Conservation (phyloP, 2,797 vertebrate species). For the Gorsachius magnificus region DNA sequence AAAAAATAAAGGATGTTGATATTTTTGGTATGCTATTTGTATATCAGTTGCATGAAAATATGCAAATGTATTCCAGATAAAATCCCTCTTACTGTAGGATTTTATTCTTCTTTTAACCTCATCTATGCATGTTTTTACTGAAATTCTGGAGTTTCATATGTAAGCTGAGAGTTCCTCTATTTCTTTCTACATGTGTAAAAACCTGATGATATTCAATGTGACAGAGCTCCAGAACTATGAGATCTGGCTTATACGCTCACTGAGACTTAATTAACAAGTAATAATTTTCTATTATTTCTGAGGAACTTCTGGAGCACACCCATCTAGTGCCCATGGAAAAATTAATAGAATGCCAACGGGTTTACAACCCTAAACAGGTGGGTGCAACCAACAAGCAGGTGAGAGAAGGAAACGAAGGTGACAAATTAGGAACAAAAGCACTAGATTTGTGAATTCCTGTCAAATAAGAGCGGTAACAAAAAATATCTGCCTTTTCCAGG, state of each 20-base stretch:
- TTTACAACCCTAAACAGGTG: not conserved
- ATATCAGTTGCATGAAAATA: not conserved
- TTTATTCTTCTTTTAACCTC: not conserved
- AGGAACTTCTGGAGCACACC: not conserved
- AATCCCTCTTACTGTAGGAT: not conserved
- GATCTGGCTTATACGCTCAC: not conserved
- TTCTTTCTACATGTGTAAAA: not conserved
- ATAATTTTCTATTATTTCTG: not conserved
- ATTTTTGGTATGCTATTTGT: not conserved
- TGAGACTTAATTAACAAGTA: not conserved
- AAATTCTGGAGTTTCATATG: not conserved
- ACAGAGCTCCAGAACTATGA: not conserved
- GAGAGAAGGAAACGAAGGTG: not conserved
- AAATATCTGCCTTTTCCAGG: not conserved
- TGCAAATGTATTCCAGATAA: not conserved
- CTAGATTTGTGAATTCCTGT: not conserved
- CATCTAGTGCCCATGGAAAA: not conserved
- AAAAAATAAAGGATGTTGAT: not conserved
- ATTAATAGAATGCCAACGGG: not conserved
- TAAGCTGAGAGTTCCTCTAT: not conserved
- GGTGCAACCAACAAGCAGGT: not conserved
- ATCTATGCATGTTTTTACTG: not conserved
- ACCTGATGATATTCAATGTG: not conserved
- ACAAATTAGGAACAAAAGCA: not conserved
- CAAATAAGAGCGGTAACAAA: not conserved